Conservation (phyloP, 1,140 invertebrate species). For the Chymomyza costata region DNA sequence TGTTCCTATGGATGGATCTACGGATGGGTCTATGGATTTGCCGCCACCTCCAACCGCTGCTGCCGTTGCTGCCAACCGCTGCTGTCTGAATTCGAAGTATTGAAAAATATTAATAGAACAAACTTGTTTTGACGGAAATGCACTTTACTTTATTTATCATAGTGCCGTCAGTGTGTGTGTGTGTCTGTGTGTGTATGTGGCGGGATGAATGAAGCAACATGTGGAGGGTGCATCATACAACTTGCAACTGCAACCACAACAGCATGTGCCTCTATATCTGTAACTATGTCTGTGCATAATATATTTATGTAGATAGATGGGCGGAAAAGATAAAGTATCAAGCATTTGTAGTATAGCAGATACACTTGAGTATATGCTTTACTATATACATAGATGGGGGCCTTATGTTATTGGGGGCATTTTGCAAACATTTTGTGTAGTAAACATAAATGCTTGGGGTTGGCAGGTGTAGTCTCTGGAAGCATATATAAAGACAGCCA, state of each 20-base stretch:
- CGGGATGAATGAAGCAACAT: conserved; percentile 68
- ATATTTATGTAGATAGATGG: conserved; percentile 68
- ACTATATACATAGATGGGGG: too few relatives aligned
- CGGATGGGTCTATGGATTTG: neutral
- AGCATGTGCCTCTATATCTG: conserved; percentile 1
- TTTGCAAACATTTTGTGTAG: conserved; percentile 27
- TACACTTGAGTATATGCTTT: conserved; percentile 50
- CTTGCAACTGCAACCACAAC: neutral
- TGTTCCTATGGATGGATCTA: neutral
- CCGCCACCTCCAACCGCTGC: neutral
- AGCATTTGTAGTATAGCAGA: conserved; percentile 30
- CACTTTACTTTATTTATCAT: conserved; percentile 73
- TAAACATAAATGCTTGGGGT: too few relatives aligned
- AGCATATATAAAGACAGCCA: too few relatives aligned
- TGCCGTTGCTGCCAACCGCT: conserved; percentile 34
- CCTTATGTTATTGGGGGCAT: conserved; percentile 11
- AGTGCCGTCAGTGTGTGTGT: conserved; percentile 39
- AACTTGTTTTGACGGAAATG: conserved; percentile 73
- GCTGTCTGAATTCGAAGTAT: conserved; percentile 70
- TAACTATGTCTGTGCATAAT: conserved; percentile 10
- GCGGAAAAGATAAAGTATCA: conserved; percentile 67
- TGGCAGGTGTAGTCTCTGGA: conserved; percentile 45
- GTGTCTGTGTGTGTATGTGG: conserved; percentile 21
- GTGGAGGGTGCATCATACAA: conserved; percentile 46
- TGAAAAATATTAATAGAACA: conserved; percentile 73